Evolutionary conservation across 2,113 vertebrate genomes (phyloP).

Genomic region (Lepus timidus): DNA sequence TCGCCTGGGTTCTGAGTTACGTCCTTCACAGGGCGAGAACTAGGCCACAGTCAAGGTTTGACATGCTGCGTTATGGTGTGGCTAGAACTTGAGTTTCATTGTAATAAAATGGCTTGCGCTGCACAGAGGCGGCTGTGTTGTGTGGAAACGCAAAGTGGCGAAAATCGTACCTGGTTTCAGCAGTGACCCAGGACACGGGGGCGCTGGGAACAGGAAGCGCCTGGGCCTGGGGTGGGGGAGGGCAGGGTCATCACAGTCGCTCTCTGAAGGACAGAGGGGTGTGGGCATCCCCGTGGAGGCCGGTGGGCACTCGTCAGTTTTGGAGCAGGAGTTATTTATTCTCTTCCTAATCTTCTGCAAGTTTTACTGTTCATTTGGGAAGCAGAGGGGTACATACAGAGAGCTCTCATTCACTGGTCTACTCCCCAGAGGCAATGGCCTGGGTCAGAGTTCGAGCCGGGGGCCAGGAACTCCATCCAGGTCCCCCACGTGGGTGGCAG

Average conservation of each 20-base stretch:
- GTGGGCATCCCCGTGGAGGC: fast-evolving
- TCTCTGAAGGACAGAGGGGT: too few relatives aligned
- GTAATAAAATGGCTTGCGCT: fast-evolving
- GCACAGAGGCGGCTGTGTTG: background rate
- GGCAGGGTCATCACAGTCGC: background rate
- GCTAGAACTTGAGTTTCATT: background rate
- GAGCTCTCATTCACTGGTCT: too few relatives aligned
- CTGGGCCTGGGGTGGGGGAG: fast-evolving
- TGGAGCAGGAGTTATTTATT: background rate
- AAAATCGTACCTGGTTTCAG: too few relatives aligned
- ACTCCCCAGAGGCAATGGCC: too few relatives aligned
- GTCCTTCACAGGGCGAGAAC: background rate
- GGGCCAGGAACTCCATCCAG: too few relatives aligned
- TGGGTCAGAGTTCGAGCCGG: too few relatives aligned
- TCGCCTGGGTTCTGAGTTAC: background rate
- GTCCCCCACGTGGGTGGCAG: too few relatives aligned
- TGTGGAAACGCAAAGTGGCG: background rate
- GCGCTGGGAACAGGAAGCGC: background rate
- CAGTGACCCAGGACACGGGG: fast-evolving
- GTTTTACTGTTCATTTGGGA: too few relatives aligned
- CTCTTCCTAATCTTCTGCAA: too few relatives aligned
- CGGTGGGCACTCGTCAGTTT: background rate
- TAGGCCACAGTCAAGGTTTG: background rate
- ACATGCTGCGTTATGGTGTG: background rate
- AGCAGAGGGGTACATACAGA: too few relatives aligned